Evolutionary conservation across 2,113 vertebrate genomes (phyloP).

Genomic region (Amazona vittata): DNA sequence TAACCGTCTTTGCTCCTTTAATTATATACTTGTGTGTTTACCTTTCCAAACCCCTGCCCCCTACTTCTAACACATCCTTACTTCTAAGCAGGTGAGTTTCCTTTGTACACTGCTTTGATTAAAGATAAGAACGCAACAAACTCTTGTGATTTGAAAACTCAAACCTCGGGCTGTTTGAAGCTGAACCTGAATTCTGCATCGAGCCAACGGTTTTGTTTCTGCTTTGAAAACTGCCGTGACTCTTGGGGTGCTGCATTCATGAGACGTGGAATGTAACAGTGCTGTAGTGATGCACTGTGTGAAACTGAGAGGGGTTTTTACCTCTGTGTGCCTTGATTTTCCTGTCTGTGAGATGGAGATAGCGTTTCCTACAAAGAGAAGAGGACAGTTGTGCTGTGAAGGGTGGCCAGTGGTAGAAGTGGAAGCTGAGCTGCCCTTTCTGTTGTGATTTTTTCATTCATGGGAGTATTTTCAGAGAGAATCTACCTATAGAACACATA

Average conservation of each 20-base stretch:
- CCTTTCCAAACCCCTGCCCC: background rate
- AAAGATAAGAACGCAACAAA: background rate
- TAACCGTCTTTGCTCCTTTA: background rate
- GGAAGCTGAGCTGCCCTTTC: background rate
- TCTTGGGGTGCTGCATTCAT: accelerated
- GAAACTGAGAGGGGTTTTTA: background rate
- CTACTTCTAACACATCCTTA: background rate
- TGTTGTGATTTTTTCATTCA: background rate
- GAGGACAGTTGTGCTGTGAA: background rate
- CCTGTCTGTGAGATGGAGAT: background rate
- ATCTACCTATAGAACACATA: accelerated
- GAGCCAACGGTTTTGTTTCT: background rate
- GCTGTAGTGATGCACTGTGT: accelerated
- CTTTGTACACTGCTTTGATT: constrained; percentile 43
- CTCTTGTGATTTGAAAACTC: background rate
- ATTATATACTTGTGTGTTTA: constrained; percentile 5
- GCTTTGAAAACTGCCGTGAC: background rate
- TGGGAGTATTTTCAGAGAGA: background rate
- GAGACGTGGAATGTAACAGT: background rate
- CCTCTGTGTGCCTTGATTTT: background rate
- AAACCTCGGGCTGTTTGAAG: background rate
- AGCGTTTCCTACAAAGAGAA: accelerated
- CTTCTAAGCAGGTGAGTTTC: constrained; percentile 13
- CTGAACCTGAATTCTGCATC: background rate
- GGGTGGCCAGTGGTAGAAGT: background rate